These are phyloP conservation scores for Dascillus cervinus DNA, from an alignment of 2,888 invertebrate genomes.

Conservation along the genomic window DNA sequence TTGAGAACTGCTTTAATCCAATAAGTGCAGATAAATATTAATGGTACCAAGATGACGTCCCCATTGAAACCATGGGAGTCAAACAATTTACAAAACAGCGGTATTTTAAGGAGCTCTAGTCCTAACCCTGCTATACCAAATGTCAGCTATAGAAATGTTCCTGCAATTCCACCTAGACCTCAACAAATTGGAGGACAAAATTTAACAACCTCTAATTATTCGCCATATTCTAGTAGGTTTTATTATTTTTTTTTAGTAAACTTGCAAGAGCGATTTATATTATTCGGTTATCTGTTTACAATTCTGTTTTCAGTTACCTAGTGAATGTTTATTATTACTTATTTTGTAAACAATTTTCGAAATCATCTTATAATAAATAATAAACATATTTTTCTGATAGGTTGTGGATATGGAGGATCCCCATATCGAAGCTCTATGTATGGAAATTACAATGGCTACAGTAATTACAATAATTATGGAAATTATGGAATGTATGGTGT, in stretches of 20 bases:
- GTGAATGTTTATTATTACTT: background rate
- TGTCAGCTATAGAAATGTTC: constrained; percentile 25
- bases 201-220: constrained; percentile 15
- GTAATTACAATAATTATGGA: constrained; percentile 26
- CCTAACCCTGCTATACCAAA: constrained; percentile 18
- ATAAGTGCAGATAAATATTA: background rate
- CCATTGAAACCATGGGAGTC: constrained; percentile 35
- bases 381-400: too few species aligned
- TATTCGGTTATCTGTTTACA: too few species aligned
- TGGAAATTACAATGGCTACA: constrained; percentile 31
- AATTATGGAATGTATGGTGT: constrained; percentile 41
- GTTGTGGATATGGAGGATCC: constrained; percentile 21
- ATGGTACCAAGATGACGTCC: constrained; percentile 27
- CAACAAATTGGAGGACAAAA: constrained; percentile 7
- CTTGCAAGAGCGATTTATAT: too few species aligned
- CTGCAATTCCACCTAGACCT: constrained; percentile 39
- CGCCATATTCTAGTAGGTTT: constrained; percentile 22
- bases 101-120: constrained; percentile 18
- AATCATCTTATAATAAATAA: constrained; percentile 4
- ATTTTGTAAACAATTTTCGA: background rate
- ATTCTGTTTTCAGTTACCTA: too few species aligned
- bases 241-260: constrained; percentile 2
- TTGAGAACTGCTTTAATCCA: too few species aligned
- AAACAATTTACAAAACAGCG: constrained; percentile 9
- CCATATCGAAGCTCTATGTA: constrained; percentile 23